Evolutionary conservation across 2,113 vertebrate genomes (phyloP).

Genomic region (Chloebia gouldiae): DNA sequence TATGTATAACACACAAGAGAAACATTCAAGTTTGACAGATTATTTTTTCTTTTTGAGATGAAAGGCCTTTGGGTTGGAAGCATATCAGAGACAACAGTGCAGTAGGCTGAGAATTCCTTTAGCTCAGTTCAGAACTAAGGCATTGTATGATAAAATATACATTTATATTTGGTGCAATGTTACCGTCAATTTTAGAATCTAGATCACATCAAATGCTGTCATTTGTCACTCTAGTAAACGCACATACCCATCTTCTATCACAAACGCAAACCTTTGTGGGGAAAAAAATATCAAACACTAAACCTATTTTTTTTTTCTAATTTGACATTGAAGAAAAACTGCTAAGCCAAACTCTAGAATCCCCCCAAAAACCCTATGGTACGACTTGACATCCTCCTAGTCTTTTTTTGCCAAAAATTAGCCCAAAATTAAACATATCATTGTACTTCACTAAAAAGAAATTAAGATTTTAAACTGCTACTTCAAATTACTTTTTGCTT

Average conservation of each 20-base stretch:
- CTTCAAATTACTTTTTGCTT: constrained; percentile 7
- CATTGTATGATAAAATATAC: constrained; percentile 78
- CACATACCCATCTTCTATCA: constrained; percentile 50
- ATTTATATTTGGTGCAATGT: constrained; percentile 78
- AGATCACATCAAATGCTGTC: constrained; percentile 65
- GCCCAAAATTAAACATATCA: not conserved
- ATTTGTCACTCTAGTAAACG: constrained; percentile 62
- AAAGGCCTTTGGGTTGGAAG: constrained; percentile 86
- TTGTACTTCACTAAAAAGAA: constrained; percentile 35
- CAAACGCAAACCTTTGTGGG: constrained; percentile 50
- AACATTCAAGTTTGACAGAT: constrained; percentile 82
- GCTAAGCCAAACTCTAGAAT: constrained; percentile 44
- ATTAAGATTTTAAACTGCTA: constrained; percentile 21
- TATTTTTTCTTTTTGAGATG: constrained; percentile 67
- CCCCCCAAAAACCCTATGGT: not conserved
- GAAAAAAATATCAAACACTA: constrained; percentile 49
- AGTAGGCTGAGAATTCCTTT: constrained; percentile 74
- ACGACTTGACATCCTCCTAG: constrained; percentile 24
- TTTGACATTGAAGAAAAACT: constrained; percentile 58
- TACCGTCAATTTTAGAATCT: constrained; percentile 64
- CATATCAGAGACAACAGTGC: constrained; percentile 81
- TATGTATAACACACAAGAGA: constrained; percentile 71
- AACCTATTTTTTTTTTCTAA: constrained; percentile 59
- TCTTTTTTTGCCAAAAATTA: not conserved
- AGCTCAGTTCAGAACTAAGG: constrained; percentile 80